Base-by-base conservation (phyloP, 2,113 vertebrate species). In the Eulemur rufifrons region DNA sequence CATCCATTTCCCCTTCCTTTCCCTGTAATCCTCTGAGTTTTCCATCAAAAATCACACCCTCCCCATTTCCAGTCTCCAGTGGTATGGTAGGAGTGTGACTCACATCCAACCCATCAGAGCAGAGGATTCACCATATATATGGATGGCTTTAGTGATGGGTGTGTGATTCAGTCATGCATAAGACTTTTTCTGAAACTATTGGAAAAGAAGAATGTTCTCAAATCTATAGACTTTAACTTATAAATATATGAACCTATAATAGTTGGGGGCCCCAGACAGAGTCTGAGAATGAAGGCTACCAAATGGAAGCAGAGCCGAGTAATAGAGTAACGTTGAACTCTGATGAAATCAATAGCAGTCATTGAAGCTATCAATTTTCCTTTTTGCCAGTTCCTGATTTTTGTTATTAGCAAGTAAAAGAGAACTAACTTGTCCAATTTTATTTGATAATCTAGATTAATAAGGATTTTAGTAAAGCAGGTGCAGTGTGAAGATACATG, bases 301-400 rank as follows among this genome's bases (percentile, higher is more conserved):
- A 21, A 39, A 17, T 2, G 21, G 14, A 88, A 76, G 32, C 56
- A 68, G 27, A 81, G 21, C 25, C 13, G 86, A 39, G 17, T 77
- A 59, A 47, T 2, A 10, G 18, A 93, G 39, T 77, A 84, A 56
- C 52, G 10, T 4, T 3, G 6, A 76, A 50, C 27, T 42, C 91
- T 71, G 27, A 76, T 29, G 34, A 63, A 93, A 45, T 37, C 85
- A 5, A 4, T 4, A 52, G 39, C 68, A 82, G 15, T 20, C 45
- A 73, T 10, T 61, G 25, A 76, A 52, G 21, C 29, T 8, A 47
- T 66, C 10, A 15, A n/a, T 74, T 61, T 47, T 90, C 47, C 11
- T 90, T 68, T 78, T 59, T 37, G 34, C 47, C 78, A 82, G 87
- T 74, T 89, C 89, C 68, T 86, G 39, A 23, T 91, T 77, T 78